Conservation (phyloP, 2,797 vertebrate genomes). For the Sebastes kiyomatsui region DNA sequence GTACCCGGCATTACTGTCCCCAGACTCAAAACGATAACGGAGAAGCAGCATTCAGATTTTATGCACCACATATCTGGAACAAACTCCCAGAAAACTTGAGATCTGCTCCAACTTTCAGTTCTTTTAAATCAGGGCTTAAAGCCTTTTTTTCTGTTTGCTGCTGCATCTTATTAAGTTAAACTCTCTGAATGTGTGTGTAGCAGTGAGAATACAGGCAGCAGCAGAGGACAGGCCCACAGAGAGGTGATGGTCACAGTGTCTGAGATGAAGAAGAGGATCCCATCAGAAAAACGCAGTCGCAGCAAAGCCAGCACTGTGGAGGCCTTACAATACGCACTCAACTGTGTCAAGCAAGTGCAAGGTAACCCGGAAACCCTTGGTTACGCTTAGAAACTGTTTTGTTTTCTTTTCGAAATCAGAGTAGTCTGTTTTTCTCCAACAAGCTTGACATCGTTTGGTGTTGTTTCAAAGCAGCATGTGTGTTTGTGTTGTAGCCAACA, state of each 20-base stretch:
- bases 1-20: neutral
- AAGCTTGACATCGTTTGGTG: neutral
- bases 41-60: neutral
- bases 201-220: conserved; percentile 83
- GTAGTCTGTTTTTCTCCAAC: neutral
- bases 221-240: conserved; percentile 83
- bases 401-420: neutral
- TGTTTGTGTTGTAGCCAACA: conserved; percentile 82
- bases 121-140: neutral
- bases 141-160: neutral
- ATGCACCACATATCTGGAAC: neutral
- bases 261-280: conserved; percentile 93
- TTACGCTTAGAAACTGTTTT: neutral
- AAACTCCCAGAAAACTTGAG: neutral
- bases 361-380: conserved; percentile 67
- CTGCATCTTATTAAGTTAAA: neutral
- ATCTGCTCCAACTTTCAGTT: neutral
- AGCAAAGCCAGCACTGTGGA: conserved; percentile 89
- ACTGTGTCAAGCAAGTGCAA: conserved; percentile 91
- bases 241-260: conserved; percentile 89
- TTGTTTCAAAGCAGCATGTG: neutral
- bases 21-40: neutral
- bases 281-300: conserved; percentile 87
- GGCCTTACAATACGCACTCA: conserved; percentile 90
- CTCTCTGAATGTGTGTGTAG: conserved; percentile 43